These are phyloP conservation scores for Rousettus madagascariensis DNA, from an alignment of 2,797 vertebrate species.

Conservation along the genomic window DNA sequence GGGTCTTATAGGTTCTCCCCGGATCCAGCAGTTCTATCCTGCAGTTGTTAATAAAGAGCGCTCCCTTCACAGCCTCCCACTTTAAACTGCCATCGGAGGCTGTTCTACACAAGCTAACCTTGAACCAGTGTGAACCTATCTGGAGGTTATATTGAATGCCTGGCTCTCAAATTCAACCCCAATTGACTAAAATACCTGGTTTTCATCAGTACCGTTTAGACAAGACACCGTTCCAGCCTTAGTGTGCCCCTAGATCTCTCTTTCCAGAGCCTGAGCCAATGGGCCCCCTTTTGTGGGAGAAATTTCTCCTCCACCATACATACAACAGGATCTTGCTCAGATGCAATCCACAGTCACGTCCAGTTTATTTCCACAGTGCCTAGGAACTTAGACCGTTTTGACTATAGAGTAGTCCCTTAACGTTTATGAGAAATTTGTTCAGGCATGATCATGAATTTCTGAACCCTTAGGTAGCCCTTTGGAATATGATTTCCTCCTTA, in stretches of 20 bases:
- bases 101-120: neutral
- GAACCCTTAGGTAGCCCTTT: neutral
- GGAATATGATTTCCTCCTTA: neutral
- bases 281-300: neutral
- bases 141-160: neutral
- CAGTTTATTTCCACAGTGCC: neutral
- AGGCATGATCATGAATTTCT: neutral
- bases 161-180: neutral
- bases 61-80: neutral
- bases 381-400: neutral
- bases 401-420: neutral
- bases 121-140: neutral
- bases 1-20: neutral
- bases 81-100: neutral
- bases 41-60: neutral
- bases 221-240: neutral
- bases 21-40: neutral
- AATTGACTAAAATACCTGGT: neutral
- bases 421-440: neutral
- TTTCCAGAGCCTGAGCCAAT: neutral
- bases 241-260: neutral
- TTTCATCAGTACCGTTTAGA: neutral
- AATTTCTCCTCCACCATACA: neutral
- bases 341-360: neutral
- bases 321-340: neutral